A percentile compares a stretch with the other conserved stretches of the same genome.
phyloP scores from a whole-genome alignment of 2,113 vertebrate species.

The Coptodon bakossiorum region DNA sequence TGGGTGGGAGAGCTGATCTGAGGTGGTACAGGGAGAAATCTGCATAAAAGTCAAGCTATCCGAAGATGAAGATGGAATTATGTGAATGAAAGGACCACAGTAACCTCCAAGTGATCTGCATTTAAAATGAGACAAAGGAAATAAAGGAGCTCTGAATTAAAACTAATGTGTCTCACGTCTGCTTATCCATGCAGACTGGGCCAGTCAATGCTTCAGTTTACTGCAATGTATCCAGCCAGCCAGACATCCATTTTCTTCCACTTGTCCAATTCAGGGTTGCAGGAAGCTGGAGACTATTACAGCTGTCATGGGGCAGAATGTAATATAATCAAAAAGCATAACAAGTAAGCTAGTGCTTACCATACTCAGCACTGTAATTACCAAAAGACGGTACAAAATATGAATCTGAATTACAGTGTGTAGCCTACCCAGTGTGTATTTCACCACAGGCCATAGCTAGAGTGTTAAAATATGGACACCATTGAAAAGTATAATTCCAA shows the following conservation, averaged over 20 bases:
- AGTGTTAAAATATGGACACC: background rate
- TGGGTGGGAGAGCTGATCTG: fast-evolving
- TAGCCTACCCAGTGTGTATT: background rate
- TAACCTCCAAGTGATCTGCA: background rate
- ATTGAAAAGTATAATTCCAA: background rate
- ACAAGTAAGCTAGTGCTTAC: background rate
- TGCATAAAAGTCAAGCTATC: background rate
- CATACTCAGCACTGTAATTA: background rate
- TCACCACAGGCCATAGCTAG: background rate
- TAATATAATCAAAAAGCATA: background rate
- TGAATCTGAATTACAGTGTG: background rate
- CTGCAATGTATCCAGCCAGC: background rate
- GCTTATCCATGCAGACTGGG: background rate
- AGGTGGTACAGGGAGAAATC: background rate
- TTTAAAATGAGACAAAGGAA: background rate
- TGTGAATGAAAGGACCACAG: background rate
- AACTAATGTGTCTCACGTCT: background rate
- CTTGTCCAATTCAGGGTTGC: background rate
- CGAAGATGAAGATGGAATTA: background rate
- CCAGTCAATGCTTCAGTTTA: background rate
- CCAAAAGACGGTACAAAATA: background rate
- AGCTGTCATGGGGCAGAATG: background rate
- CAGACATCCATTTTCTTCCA: background rate
- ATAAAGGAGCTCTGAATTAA: background rate
- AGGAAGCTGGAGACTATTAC: background rate